Percentiles rank a stretch among this genome's conserved stretches.
phyloP scores from a whole-genome alignment of 2,113 vertebrate genomes.

The Sphaerodactylus townsendi region DNA sequence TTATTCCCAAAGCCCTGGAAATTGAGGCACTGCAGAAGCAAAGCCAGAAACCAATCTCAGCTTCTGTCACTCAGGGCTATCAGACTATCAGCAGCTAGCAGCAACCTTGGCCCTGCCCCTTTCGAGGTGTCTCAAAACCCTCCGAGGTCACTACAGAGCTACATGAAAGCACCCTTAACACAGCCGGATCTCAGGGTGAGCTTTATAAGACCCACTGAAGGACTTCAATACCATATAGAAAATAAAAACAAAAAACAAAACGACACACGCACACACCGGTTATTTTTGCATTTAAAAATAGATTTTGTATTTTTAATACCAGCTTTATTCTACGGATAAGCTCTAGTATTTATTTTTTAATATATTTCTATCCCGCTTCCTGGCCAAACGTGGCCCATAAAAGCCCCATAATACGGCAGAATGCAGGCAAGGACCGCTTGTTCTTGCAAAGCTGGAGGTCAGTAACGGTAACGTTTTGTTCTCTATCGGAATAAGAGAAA shows the following conservation, averaged over 20 bases:
- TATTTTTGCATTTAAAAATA: constrained; percentile 54
- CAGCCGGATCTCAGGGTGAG: constrained; percentile 49
- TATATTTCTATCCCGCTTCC: background rate
- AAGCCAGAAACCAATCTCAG: constrained; percentile 51
- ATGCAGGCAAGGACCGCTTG: constrained; percentile 3
- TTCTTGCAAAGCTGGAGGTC: constrained; percentile 19
- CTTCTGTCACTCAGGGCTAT: constrained; percentile 39
- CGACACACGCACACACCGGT: constrained; percentile 43
- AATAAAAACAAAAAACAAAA: constrained; percentile 54
- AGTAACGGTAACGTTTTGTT: constrained; percentile 33
- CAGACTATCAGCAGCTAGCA: constrained; percentile 68
- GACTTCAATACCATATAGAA: constrained; percentile 50
- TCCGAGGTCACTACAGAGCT: constrained; percentile 40
- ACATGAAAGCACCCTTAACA: constrained; percentile 19
- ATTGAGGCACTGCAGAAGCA: constrained; percentile 50
- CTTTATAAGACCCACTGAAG: constrained; percentile 55
- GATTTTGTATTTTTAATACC: constrained; percentile 19
- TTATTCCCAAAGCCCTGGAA: constrained; percentile 52
- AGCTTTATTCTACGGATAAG: constrained; percentile 8
- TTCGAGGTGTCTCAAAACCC: constrained; percentile 48
- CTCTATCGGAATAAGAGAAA: constrained; percentile 39
- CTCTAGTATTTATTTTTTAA: constrained; percentile 11
- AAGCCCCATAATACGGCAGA: background rate
- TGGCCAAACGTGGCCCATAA: background rate
- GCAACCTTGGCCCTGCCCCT: constrained; percentile 46